A percentile compares a stretch with the other conserved stretches of the same genome.
Evolutionary conservation across 2,113 vertebrate genomes (phyloP).

Genomic region (Hippocampus guttulatus): DNA sequence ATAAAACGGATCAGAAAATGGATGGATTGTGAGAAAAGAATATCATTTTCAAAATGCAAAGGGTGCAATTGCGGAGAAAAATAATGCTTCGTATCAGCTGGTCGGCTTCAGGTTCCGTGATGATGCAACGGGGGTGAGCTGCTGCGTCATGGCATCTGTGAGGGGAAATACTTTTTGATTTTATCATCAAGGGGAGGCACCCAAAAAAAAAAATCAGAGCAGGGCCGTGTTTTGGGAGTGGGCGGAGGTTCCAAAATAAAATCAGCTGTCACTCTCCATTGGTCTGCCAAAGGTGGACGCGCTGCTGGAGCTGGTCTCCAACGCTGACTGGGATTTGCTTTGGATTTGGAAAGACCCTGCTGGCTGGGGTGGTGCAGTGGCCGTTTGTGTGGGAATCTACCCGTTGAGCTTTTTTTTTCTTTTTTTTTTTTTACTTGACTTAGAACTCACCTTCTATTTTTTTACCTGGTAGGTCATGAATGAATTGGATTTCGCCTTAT

Average conservation of each 20-base stretch:
- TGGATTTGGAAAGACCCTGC: constrained; percentile 60
- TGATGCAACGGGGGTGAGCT: constrained; percentile 9
- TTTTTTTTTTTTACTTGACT: not conserved
- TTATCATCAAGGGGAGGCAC: constrained; percentile 62
- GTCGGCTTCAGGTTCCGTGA: no score
- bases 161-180: constrained; percentile 60
- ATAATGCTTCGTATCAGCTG: no score
- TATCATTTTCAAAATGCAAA: no score
- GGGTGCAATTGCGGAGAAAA: no score
- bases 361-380: constrained; percentile 58
- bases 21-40: no score
- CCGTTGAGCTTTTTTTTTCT: constrained; percentile 28
- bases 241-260: constrained; percentile 81
- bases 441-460: constrained; percentile 5
- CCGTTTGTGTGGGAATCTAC: constrained; percentile 58
- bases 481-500: not conserved
- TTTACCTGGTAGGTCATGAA: constrained; percentile 63
- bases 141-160: constrained; percentile 1
- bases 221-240: constrained; percentile 61
- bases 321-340: constrained; percentile 74
- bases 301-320: constrained; percentile 83
- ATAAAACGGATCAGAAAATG: no score
- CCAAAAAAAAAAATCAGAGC: constrained; percentile 48
- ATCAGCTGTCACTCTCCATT: constrained; percentile 74
- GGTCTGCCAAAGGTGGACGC: constrained; percentile 68